These are phyloP conservation scores for Dendrolimus punctatus DNA, from an alignment of 1,140 invertebrate species.

Conservation along the genomic window DNA sequence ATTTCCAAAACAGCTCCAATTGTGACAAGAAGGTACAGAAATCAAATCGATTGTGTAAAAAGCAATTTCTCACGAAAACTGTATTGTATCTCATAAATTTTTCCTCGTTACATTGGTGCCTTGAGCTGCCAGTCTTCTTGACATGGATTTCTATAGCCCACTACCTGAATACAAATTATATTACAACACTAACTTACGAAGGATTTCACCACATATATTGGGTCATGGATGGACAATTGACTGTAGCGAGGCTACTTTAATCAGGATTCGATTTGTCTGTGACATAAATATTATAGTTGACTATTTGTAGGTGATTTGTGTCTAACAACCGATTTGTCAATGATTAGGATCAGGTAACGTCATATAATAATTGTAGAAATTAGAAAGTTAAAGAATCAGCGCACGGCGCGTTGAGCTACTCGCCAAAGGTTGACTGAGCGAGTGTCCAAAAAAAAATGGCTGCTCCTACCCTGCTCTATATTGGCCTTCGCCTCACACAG, in stretches of 20 bases:
- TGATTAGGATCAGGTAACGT: too few relatives aligned
- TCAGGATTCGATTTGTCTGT: slow-evolving; percentile 6
- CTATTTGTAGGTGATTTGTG: too few relatives aligned
- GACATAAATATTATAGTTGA: slow-evolving; percentile 9
- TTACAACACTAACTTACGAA: slow-evolving; percentile 47
- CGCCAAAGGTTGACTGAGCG: too few relatives aligned
- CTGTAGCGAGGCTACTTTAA: slow-evolving; percentile 18
- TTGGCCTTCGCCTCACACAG: too few relatives aligned
- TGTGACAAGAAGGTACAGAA: neutral
- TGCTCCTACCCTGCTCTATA: too few relatives aligned
- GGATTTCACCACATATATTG: slow-evolving; percentile 67
- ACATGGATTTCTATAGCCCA: slow-evolving; percentile 65
- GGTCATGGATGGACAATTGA: slow-evolving; percentile 57
- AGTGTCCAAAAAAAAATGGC: too few relatives aligned
- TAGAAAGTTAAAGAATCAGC: too few relatives aligned
- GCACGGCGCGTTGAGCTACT: too few relatives aligned
- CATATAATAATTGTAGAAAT: too few relatives aligned
- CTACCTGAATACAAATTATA: slow-evolving; percentile 56
- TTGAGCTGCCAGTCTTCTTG: slow-evolving; percentile 53
- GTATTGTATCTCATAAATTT: slow-evolving; percentile 39
- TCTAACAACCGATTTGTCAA: too few relatives aligned
- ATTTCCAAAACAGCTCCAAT: too few relatives aligned
- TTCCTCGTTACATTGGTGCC: slow-evolving; percentile 49
- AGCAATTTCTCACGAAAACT: slow-evolving; percentile 21
- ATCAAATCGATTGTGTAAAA: slow-evolving; percentile 1